Evolutionary conservation across 2,888 invertebrate species (phyloP).

Genomic region (Leptinotarsa haldemani): DNA sequence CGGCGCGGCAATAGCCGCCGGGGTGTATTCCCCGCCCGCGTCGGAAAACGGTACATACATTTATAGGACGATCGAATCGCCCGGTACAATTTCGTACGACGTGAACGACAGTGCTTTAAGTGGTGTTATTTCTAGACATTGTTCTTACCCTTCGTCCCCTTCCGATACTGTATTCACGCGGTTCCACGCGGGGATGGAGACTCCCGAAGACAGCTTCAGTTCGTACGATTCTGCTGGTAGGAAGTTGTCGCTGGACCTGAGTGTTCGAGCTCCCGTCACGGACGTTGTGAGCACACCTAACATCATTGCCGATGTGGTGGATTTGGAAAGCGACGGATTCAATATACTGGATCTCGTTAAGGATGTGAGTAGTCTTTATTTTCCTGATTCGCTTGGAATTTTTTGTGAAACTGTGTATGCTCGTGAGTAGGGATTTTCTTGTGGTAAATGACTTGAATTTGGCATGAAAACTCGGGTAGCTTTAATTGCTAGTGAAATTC

Average conservation of each 20-base stretch:
- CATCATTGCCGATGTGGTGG: constrained; percentile 63
- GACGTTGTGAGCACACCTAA: constrained; percentile 63
- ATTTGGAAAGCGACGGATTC: constrained; percentile 58
- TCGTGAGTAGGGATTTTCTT: no score
- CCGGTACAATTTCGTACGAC: constrained; percentile 24
- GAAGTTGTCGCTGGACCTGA: constrained; percentile 31
- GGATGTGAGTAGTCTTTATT: constrained; percentile 44
- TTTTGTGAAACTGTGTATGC: no score
- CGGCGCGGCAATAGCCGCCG: constrained; percentile 12
- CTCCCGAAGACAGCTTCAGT: constrained; percentile 47
- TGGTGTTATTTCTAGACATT: constrained; percentile 46
- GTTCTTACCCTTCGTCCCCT: constrained; percentile 47
- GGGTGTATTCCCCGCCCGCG: constrained; percentile 25
- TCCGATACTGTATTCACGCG: constrained; percentile 26
- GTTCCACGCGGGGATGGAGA: constrained; percentile 20
- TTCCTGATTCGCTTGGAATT: not conserved
- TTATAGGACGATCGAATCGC: constrained; percentile 24
- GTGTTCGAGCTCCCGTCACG: constrained; percentile 26
- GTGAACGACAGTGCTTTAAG: constrained; percentile 51
- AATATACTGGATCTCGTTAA: constrained; percentile 61
- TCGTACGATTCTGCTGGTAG: constrained; percentile 19
- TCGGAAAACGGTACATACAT: constrained; percentile 40
- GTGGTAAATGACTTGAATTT: no score
- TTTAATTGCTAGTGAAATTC: no score
- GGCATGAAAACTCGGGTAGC: no score